Conservation (phyloP, 2,888 invertebrate species). For the Euzophera pinguis region DNA sequence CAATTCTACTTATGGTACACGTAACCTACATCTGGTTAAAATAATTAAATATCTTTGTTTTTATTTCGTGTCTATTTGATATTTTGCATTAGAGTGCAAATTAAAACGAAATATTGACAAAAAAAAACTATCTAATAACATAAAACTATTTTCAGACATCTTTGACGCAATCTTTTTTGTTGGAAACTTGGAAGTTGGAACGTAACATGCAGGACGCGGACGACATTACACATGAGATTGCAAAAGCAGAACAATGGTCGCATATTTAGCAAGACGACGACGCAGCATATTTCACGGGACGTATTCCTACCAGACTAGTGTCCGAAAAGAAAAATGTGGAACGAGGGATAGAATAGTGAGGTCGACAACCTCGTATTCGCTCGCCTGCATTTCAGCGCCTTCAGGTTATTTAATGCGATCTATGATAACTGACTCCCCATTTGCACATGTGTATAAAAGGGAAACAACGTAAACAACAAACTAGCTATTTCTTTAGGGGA, state of each 20-base stretch:
- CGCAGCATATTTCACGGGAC: conserved; percentile 58
- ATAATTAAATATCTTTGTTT: too few relatives aligned
- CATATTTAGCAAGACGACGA: conserved; percentile 64
- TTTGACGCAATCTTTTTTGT: conserved; percentile 1
- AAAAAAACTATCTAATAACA: background rate
- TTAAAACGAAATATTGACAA: background rate
- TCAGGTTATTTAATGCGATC: conserved; percentile 56
- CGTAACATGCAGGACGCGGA: conserved; percentile 31
- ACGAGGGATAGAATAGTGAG: conserved; percentile 55
- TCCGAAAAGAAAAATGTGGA: conserved; percentile 75
- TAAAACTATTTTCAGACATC: conserved; percentile 5
- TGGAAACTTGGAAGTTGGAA: too few relatives aligned
- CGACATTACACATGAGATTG: conserved; percentile 69
- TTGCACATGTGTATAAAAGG: conserved; percentile 37
- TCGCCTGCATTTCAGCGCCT: conserved; percentile 46
- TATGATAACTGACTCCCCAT: conserved; percentile 50
- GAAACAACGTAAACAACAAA: conserved; percentile 27
- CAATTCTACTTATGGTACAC: too few relatives aligned
- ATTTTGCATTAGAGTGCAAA: too few relatives aligned
- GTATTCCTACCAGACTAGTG: conserved; percentile 51
- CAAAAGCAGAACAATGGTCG: conserved; percentile 66
- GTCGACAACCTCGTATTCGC: conserved; percentile 57
- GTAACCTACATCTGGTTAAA: too few relatives aligned
- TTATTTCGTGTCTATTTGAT: too few relatives aligned
- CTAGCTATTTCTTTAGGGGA: conserved; percentile 16